Evolutionary conservation across 2,797 vertebrate genomes (phyloP).

Genomic region (Eutrigla gurnardus): DNA sequence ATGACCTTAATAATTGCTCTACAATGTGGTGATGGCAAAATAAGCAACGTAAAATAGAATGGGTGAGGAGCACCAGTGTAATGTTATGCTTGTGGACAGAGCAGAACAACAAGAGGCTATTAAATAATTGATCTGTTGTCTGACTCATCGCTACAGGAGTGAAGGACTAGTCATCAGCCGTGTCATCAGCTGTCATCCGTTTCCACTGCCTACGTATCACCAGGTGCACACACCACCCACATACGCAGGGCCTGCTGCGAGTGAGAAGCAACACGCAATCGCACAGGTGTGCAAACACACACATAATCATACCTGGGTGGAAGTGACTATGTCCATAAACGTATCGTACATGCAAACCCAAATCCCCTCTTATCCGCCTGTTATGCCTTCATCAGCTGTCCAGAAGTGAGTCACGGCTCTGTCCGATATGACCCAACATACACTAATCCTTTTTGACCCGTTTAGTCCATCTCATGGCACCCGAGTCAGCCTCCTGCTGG

Average conservation of each 20-base stretch:
- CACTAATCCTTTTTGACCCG: conserved; percentile 67
- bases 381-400: conserved; percentile 31
- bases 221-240: conserved; percentile 29
- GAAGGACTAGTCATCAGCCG: conserved; percentile 30
- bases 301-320: conserved; percentile 31
- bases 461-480: conserved; percentile 37
- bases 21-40: not conserved
- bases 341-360: conserved; percentile 22
- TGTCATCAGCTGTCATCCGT: conserved; percentile 29
- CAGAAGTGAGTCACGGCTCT: conserved; percentile 68
- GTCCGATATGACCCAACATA: conserved; percentile 50
- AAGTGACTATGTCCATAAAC: conserved; percentile 47
- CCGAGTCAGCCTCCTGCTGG: conserved; percentile 37
- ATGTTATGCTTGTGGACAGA: conserved; percentile 39
- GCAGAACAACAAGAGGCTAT: conserved; percentile 60
- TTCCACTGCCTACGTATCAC: conserved; percentile 36
- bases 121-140: conserved; percentile 65
- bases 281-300: conserved; percentile 57
- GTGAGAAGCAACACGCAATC: conserved; percentile 17
- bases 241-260: conserved; percentile 14
- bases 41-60: conserved; percentile 18
- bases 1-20: not conserved
- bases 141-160: conserved; percentile 70
- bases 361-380: conserved; percentile 48
- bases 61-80: conserved; percentile 20